phyloP scores from a whole-genome alignment of 2,797 vertebrate genomes.

The Prionace glauca region DNA sequence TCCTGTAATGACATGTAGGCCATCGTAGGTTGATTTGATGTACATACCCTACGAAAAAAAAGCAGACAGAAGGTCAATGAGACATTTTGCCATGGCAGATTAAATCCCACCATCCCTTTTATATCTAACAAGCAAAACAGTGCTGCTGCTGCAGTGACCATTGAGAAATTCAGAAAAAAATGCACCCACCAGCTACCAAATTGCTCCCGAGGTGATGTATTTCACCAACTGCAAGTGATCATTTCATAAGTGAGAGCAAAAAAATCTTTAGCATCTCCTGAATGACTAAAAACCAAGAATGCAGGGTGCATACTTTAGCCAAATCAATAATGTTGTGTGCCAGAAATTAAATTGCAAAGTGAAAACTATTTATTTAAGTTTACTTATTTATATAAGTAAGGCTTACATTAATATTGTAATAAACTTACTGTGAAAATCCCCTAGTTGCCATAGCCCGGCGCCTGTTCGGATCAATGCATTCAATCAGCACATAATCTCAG shows the following conservation, averaged over 20 bases:
- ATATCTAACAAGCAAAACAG: neutral
- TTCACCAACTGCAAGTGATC: neutral
- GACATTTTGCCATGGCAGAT: neutral
- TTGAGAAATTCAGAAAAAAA: neutral
- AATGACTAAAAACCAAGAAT: neutral
- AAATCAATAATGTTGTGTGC: neutral
- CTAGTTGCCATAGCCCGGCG: too few species aligned
- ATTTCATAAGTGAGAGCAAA: neutral
- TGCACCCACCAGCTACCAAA: neutral
- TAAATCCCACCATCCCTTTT: neutral
- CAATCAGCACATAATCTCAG: too few species aligned
- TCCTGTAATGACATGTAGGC: constrained; percentile 69
- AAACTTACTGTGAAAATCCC: too few species aligned
- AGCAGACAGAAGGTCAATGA: neutral
- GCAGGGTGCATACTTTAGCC: neutral
- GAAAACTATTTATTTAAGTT: too few species aligned
- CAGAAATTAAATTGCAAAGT: neutral
- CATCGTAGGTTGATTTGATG: constrained; percentile 70
- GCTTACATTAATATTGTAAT: too few species aligned
- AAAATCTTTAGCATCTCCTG: neutral
- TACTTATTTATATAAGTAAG: too few species aligned
- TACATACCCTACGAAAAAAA: constrained; percentile 61
- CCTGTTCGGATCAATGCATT: too few species aligned
- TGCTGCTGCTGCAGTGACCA: neutral
- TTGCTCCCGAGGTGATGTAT: neutral